Percentiles rank a stretch among this genome's conserved stretches.
Conservation (phyloP, 2,113 vertebrate genomes). For the Sinocyclocheilus maitianheensis region DNA sequence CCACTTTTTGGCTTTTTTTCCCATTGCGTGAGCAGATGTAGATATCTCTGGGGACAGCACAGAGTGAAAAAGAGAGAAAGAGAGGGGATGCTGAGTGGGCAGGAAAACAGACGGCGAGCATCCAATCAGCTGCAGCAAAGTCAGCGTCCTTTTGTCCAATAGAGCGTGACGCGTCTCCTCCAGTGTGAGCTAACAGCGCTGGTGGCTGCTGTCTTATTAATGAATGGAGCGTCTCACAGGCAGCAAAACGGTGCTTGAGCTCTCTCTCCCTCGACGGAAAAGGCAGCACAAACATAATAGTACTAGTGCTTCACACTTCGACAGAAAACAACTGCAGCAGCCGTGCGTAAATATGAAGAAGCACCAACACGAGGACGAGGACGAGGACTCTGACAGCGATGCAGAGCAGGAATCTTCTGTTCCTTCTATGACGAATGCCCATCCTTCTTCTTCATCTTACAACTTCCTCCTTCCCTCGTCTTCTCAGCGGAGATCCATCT, state of each 20-base stretch:
- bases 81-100: conserved; percentile 28
- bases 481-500: conserved; percentile 77
- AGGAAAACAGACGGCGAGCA: conserved; percentile 41
- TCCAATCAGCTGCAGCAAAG: conserved; percentile 68
- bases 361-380: conserved; percentile 39
- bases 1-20: neutral
- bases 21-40: conserved; percentile 4
- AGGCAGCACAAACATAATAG: neutral
- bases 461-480: conserved; percentile 64
- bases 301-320: neutral
- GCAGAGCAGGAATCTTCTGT: conserved; percentile 56
- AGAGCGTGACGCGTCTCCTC: conserved; percentile 61
- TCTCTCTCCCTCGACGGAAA: conserved; percentile 32
- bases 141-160: conserved; percentile 69
- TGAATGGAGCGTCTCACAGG: conserved; percentile 73
- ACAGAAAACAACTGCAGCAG: conserved; percentile 11
- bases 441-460: conserved; percentile 53
- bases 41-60: neutral
- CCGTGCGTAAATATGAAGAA: conserved; percentile 27
- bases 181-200: conserved; percentile 60
- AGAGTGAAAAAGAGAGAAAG: conserved; percentile 44
- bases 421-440: neutral
- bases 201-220: conserved; percentile 69
- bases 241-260: conserved; percentile 34
- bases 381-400: conserved; percentile 45